A percentile compares a stretch with the other conserved stretches of the same genome.
Evolutionary conservation across 2,797 vertebrate species (phyloP).

Genomic region (Champsocephalus gunnari): DNA sequence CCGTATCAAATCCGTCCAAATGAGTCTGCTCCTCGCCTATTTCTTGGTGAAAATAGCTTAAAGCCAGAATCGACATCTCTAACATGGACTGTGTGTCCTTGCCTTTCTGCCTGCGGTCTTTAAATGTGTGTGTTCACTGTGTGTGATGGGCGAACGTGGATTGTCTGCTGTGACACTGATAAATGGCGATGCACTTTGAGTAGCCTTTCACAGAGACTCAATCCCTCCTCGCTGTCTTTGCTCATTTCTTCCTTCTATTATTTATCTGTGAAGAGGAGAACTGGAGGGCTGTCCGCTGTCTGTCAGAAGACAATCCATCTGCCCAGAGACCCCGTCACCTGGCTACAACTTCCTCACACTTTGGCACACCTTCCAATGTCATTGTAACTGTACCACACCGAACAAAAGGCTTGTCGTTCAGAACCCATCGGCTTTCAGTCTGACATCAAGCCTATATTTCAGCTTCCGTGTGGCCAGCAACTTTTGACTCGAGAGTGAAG

Average conservation of each 20-base stretch:
- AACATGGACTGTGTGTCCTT: conserved; percentile 26
- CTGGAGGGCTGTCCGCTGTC: conserved; percentile 53
- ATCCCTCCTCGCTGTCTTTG: conserved; percentile 71
- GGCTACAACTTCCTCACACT: conserved; percentile 11
- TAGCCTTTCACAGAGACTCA: conserved; percentile 55
- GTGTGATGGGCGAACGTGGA: conserved; percentile 48
- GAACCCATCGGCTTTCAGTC: no score
- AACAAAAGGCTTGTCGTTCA: background rate
- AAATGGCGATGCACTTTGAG: conserved; percentile 72
- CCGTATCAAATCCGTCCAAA: conserved; percentile 28
- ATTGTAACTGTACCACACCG: conserved; percentile 1
- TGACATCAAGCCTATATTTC: no score
- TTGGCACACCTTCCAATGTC: conserved; percentile 7
- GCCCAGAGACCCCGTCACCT: conserved; percentile 43
- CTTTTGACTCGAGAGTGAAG: no score
- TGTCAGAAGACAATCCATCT: conserved; percentile 68
- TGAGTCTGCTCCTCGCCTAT: background rate
- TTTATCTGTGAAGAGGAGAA: conserved; percentile 69
- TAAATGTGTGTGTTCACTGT: conserved; percentile 22
- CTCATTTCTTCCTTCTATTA: conserved; percentile 69
- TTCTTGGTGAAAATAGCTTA: conserved; percentile 20
- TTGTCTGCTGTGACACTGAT: conserved; percentile 78
- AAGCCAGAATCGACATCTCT: conserved; percentile 32
- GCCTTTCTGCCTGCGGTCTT: conserved; percentile 17
- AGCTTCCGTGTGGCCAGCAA: no score